Evolutionary conservation across 2,113 vertebrate genomes (phyloP).

Genomic region (Nanger granti): DNA sequence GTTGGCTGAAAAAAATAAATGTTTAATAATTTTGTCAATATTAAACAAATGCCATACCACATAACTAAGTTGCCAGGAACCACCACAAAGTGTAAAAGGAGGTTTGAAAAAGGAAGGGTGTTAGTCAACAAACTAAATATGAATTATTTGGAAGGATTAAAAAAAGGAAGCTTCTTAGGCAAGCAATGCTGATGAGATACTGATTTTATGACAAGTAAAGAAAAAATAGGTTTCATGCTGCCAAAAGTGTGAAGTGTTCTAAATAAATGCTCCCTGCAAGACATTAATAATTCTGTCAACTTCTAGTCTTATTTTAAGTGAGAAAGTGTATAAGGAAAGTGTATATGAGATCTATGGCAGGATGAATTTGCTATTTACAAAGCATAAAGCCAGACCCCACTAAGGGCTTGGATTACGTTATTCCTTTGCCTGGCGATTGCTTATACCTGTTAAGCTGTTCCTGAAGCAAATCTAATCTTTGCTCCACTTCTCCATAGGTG

Average conservation of each 20-base stretch:
- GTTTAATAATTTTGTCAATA: conserved; percentile 16
- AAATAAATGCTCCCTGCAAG: conserved; percentile 23
- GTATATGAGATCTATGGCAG: not conserved
- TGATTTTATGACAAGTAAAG: not conserved
- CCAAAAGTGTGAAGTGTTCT: conserved; percentile 12
- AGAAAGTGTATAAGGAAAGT: not conserved
- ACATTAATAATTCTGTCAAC: conserved; percentile 11
- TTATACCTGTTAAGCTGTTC: conserved; percentile 96
- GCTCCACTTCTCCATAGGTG: conserved; percentile 95
- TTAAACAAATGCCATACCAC: not conserved
- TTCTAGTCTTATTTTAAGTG: conserved; percentile 29
- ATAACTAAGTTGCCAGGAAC: conserved; percentile 9
- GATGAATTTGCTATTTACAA: conserved; percentile 2
- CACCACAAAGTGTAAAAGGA: not conserved
- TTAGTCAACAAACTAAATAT: conserved; percentile 16
- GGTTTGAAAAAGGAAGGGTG: conserved; percentile 12
- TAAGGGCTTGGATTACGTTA: not conserved
- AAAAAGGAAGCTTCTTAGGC: not conserved
- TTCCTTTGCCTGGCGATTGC: not conserved
- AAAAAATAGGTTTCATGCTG: not conserved
- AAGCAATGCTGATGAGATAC: not conserved
- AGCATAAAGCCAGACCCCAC: not conserved
- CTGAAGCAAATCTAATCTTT: conserved; percentile 94
- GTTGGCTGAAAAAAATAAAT: not conserved
- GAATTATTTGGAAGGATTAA: conserved; percentile 26